These are phyloP conservation scores for Rattus norvegicus DNA, from an alignment of 2,113 vertebrate genomes.

Conservation along the genomic window DNA sequence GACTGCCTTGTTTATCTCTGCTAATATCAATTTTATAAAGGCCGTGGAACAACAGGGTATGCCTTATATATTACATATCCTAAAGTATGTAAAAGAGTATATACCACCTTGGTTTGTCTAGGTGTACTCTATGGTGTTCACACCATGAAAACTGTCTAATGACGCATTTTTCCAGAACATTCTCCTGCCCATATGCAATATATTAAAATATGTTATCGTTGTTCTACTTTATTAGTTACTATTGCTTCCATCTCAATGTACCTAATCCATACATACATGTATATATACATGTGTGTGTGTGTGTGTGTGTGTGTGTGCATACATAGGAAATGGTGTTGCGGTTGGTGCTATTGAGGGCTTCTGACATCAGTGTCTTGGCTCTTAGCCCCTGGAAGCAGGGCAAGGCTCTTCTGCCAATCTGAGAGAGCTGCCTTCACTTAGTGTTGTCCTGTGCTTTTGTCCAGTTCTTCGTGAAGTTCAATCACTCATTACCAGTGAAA, in stretches of 20 bases:
- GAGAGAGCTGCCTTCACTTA: fast-evolving
- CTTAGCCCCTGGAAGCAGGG: background rate
- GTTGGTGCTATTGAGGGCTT: background rate
- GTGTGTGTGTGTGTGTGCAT: no score
- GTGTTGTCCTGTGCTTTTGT: background rate
- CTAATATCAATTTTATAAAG: background rate
- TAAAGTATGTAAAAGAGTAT: background rate
- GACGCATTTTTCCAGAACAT: background rate
- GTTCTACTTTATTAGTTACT: background rate
- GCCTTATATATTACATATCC: no score
- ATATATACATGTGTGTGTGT: no score
- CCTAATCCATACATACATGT: background rate
- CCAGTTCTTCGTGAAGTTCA: background rate
- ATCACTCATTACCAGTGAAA: background rate
- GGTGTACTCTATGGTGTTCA: background rate
- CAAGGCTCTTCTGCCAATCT: background rate
- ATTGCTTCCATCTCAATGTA: background rate
- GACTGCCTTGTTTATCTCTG: background rate
- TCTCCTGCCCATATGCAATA: background rate
- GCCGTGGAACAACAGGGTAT: background rate
- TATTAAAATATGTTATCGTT: background rate
- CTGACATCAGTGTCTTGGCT: no score
- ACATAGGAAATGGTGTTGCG: background rate
- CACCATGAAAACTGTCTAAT: background rate
- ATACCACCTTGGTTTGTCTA: background rate